Percentiles rank a stretch among this genome's conserved stretches.
Conservation (phyloP, 2,888 invertebrate species). For the Tricholauxania praeusta region DNA sequence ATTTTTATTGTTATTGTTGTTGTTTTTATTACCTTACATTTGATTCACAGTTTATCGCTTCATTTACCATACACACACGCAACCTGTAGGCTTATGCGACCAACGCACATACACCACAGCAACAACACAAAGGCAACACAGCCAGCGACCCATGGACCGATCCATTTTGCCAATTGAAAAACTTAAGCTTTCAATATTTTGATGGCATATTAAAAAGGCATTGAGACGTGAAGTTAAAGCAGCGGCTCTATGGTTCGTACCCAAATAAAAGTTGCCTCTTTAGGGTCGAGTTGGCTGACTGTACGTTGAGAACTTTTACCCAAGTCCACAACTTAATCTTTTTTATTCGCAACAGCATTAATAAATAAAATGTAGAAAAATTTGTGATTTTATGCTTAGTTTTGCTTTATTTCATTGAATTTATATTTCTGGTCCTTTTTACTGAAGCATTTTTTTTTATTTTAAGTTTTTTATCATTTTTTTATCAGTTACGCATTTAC, state of each 20-base stretch:
- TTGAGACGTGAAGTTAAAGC: neutral
- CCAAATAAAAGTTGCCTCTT: neutral
- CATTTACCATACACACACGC: neutral
- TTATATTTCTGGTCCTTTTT: no score
- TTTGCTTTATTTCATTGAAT: no score
- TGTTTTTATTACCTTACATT: neutral
- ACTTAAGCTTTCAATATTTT: slow-evolving; percentile 15
- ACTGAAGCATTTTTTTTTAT: neutral
- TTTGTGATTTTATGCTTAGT: no score
- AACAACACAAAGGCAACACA: neutral
- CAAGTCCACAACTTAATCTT: neutral
- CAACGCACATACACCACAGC: neutral
- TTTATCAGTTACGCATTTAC: neutral
- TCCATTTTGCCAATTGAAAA: neutral
- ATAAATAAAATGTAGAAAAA: no score
- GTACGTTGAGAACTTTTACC: neutral
- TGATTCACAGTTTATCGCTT: slow-evolving; percentile 10
- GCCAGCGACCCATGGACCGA: neutral
- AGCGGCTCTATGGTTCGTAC: neutral
- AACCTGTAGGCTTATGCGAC: neutral
- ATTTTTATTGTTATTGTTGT: neutral
- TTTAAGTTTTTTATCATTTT: neutral
- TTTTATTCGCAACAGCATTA: neutral
- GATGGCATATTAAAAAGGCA: slow-evolving; percentile 10
- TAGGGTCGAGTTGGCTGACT: neutral